Evolutionary conservation across 2,888 invertebrate genomes (phyloP).

Genomic region (Desoria tigrina): DNA sequence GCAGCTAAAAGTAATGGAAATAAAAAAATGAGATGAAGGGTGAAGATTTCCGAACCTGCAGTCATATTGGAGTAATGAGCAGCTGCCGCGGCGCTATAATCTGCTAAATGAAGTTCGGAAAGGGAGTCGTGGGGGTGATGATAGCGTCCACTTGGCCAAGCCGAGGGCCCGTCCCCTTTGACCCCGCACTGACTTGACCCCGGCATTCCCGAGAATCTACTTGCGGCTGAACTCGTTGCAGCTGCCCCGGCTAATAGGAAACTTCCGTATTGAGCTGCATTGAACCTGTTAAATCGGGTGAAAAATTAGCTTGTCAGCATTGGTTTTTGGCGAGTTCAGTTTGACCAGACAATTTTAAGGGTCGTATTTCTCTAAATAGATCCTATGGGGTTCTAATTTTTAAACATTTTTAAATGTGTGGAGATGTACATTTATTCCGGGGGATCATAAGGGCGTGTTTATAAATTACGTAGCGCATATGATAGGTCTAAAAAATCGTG

Average conservation of each 20-base stretch:
- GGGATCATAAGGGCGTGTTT: too few species aligned
- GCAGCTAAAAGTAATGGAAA: too few species aligned
- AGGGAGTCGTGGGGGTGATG: constrained; percentile 37
- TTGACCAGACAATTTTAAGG: too few species aligned
- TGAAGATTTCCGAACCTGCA: constrained; percentile 54
- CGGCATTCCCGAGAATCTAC: constrained; percentile 40
- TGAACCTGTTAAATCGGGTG: constrained; percentile 42
- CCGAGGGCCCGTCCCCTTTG: constrained; percentile 21
- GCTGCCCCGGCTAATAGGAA: constrained; percentile 46
- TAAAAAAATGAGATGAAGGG: too few species aligned
- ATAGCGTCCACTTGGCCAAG: constrained; percentile 41
- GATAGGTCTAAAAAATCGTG: too few species aligned
- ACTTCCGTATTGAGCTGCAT: constrained; percentile 48
- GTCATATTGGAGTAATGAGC: constrained; percentile 54
- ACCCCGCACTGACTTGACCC: constrained; percentile 37
- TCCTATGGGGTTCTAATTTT: neutral
- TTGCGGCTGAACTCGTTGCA: constrained; percentile 36
- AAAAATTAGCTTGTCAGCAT: neutral
- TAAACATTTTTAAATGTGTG: too few species aligned
- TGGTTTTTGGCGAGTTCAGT: neutral
- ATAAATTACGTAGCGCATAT: too few species aligned
- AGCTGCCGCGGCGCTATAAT: constrained; percentile 42
- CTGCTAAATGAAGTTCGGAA: constrained; percentile 38
- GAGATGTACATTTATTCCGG: too few species aligned
- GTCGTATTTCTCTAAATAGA: too few species aligned